These are phyloP conservation scores for Danio albolineatus DNA, from an alignment of 2,797 vertebrate species.

Conservation along the genomic window DNA sequence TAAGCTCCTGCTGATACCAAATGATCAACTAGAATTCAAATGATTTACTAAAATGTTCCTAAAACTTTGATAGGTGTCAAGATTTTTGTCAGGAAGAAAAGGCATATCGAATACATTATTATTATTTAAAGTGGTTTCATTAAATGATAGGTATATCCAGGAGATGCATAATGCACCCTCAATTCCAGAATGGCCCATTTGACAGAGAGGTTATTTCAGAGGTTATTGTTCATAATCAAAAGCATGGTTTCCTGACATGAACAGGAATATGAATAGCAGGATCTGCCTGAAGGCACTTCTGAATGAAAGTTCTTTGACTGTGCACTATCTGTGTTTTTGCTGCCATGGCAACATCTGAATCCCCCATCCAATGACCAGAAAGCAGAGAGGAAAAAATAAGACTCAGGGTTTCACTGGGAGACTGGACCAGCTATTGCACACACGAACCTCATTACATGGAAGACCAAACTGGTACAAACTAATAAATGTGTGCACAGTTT, in stretches of 20 bases:
- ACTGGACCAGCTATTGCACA: not conserved
- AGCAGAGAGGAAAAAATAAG: conserved; percentile 14
- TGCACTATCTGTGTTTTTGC: conserved; percentile 24
- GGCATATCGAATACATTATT: too few species aligned
- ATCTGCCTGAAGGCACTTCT: conserved; percentile 25
- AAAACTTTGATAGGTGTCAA: too few species aligned
- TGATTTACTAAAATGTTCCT: too few species aligned
- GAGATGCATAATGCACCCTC: too few species aligned
- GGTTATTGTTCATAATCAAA: conserved; percentile 23
- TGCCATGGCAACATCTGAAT: conserved; percentile 42
- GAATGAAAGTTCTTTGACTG: conserved; percentile 38
- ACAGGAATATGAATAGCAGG: conserved; percentile 37
- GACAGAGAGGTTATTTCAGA: not conserved
- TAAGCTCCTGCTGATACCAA: too few species aligned
- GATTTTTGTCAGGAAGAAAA: too few species aligned
- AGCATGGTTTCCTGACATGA: conserved; percentile 18
- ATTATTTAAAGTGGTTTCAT: too few species aligned
- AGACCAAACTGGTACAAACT: too few species aligned
- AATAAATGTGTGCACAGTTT: too few species aligned
- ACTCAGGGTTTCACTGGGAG: not conserved
- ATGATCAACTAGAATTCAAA: too few species aligned
- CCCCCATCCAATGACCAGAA: conserved; percentile 7
- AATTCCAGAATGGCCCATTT: too few species aligned
- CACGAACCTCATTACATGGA: not conserved
- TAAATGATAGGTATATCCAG: too few species aligned